These are phyloP conservation scores for Notiomystis cincta DNA, from an alignment of 2,113 vertebrate genomes.

Conservation along the genomic window DNA sequence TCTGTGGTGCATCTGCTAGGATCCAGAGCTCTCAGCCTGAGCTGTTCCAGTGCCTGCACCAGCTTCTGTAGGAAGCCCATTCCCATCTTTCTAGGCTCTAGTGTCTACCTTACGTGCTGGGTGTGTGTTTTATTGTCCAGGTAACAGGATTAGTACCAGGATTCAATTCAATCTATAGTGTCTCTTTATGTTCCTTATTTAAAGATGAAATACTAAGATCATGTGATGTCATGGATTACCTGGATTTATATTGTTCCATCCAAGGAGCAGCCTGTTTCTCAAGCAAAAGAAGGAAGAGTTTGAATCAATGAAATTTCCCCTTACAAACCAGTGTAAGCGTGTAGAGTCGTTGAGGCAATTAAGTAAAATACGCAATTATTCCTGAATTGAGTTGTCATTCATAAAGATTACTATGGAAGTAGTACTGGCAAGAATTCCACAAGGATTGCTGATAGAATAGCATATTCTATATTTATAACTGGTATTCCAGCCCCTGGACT, in stretches of 20 bases:
- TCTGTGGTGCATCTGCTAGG: accelerated
- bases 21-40: neutral
- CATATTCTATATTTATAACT: neutral
- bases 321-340: neutral
- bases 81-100: neutral
- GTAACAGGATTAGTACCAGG: neutral
- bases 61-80: neutral
- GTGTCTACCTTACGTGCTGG: neutral
- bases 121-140: neutral
- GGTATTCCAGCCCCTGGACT: neutral
- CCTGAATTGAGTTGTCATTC: neutral
- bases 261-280: neutral
- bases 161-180: neutral
- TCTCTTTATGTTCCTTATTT: neutral
- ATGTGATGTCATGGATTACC: neutral
- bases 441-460: neutral
- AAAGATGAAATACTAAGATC: neutral
- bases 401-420: neutral
- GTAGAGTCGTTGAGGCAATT: neutral
- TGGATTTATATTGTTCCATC: neutral
- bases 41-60: neutral
- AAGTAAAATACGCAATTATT: neutral
- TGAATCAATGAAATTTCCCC: neutral
- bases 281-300: neutral
- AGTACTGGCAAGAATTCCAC: neutral